These are phyloP conservation scores for Apis laboriosa DNA, from an alignment of 1,140 invertebrate genomes.

Conservation along the genomic window DNA sequence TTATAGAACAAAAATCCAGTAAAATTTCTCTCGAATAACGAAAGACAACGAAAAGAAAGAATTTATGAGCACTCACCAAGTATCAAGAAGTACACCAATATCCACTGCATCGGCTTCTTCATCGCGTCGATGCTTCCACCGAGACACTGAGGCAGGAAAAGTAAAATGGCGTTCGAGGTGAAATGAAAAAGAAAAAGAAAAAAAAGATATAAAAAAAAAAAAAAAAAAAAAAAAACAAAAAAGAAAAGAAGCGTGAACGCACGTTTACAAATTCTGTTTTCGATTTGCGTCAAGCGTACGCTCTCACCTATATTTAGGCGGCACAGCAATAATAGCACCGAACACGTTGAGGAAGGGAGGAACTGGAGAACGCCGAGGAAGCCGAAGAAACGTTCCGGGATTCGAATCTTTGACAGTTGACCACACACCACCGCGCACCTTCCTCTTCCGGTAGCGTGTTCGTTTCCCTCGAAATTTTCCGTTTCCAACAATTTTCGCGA, in stretches of 20 bases:
- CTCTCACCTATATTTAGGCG: conserved; percentile 59
- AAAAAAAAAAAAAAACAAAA: too few relatives aligned
- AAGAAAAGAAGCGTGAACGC: neutral
- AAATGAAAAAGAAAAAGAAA: neutral
- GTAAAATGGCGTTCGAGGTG: neutral
- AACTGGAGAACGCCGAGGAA: conserved; percentile 42
- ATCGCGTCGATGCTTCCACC: conserved; percentile 13
- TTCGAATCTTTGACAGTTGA: neutral
- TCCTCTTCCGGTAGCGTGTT: conserved; percentile 21
- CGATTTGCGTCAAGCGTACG: conserved; percentile 54
- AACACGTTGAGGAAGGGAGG: conserved; percentile 36
- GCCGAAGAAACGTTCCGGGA: conserved; percentile 15
- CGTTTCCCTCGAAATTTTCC: neutral
- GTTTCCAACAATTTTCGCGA: too few relatives aligned
- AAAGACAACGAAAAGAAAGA: neutral
- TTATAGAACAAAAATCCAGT: neutral
- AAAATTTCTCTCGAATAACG: neutral
- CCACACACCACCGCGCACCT: neutral
- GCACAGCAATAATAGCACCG: conserved; percentile 55
- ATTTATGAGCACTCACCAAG: conserved; percentile 4
- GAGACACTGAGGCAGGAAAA: neutral
- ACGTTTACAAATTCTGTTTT: conserved; percentile 39
- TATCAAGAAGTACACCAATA: neutral
- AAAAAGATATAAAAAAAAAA: too few relatives aligned
- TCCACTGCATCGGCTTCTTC: neutral